Base-by-base conservation (phyloP, 92 coral and sea anemone species). In the Blastomussa wellsi region DNA sequence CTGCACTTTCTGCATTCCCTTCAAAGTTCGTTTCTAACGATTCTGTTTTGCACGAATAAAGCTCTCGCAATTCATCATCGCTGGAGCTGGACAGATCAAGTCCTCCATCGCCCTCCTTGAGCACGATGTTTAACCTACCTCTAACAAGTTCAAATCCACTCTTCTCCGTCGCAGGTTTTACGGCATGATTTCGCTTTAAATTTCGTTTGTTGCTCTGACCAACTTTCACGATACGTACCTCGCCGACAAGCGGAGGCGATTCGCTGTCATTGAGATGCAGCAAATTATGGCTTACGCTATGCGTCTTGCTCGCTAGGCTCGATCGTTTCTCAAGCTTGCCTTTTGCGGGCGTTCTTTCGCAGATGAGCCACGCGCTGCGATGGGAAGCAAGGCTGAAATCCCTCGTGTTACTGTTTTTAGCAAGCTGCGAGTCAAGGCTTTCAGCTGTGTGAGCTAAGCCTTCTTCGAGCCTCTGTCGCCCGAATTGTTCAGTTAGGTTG, bases 21-120 rank as follows among this genome's bases (percentile, higher is more conserved):
- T 78, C 49, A 0, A 22, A 9, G 36, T 65, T 52, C 57, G 39
- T 17, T 52, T 55, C 72, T 31, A 48, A 5, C 60, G 57, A 4
- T 76, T 75, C 37, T 22, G 31, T 32, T 29, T 62, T 26, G 44
- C 82, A 33, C 37, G 64, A 14, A 11, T 74, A 65, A 33, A 87
- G 82, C 74, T 87, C 90, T 37, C 82, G 81, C 72, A 87, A 26
- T 69, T 87, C 90, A 4, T 87, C 90, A 7, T 87, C 90, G 57
- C 90, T 87, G 3, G 90, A 87, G 72, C 90, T 87, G 17, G 90
- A 87, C 19, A 81, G 35, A 38, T 87, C 89, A 53, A 86, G n/a
- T 60, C 88, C 90, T 39, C 74, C 82, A 7, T 87, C 78, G 28
- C 51, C 11, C 26, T 66, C 70, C 1, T 37, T 22, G 35, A 36